A percentile compares a stretch with the other conserved stretches of the same genome.
Evolutionary conservation across 2,113 vertebrate genomes (phyloP).

Genomic region (rabbit (Oryctolagus cuniculus)): DNA sequence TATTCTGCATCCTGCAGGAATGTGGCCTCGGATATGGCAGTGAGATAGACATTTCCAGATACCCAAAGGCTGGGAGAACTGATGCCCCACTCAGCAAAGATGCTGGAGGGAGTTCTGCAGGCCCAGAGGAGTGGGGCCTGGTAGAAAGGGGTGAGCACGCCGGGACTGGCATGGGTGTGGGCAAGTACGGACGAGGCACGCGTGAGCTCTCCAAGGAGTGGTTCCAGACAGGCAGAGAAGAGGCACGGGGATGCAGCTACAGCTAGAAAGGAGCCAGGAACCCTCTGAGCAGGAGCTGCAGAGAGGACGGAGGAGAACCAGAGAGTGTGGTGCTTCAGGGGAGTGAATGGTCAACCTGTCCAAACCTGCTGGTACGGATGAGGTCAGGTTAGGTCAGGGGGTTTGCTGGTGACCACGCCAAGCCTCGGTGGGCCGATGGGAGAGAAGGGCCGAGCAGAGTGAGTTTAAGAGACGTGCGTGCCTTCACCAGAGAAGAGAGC

Average conservation of each 20-base stretch:
- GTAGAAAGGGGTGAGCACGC: not conserved
- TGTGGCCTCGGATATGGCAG: not conserved
- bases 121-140: not conserved
- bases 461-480: not conserved
- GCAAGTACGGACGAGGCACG: not conserved
- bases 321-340: not conserved
- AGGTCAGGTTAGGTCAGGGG: not conserved
- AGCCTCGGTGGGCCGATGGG: not conserved
- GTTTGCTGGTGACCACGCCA: not conserved
- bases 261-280: not conserved
- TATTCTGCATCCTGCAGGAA: slow-evolving; percentile 34
- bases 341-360: not conserved
- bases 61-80: slow-evolving; percentile 7
- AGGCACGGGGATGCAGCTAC: not conserved
- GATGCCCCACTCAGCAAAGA: not conserved
- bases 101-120: not conserved
- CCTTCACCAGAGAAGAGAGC: no score
- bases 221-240: not conserved
- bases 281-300: not conserved
- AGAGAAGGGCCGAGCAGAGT: not conserved
- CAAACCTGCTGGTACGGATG: not conserved
- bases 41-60: not conserved
- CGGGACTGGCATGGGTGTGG: not conserved
- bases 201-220: not conserved
- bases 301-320: not conserved